phyloP scores from a whole-genome alignment of 2,888 invertebrate genomes.

The Hyles lineata region DNA sequence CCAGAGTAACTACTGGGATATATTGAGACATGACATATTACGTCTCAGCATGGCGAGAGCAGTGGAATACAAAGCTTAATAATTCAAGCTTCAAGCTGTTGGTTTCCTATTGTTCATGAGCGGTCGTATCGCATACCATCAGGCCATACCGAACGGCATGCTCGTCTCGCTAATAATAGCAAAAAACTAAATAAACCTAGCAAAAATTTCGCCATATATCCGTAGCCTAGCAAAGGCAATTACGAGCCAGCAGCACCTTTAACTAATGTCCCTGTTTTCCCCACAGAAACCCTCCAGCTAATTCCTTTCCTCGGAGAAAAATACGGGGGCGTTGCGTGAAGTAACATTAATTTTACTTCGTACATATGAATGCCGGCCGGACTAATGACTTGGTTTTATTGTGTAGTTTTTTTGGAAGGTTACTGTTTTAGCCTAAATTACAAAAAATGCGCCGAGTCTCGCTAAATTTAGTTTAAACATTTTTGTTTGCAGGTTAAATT shows the following conservation, averaged over 20 bases:
- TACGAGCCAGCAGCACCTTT: conserved; percentile 58
- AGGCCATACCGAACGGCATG: too few relatives aligned
- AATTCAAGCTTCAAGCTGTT: too few relatives aligned
- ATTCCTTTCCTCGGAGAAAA: conserved; percentile 28
- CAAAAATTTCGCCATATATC: conserved; percentile 42
- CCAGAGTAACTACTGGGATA: too few relatives aligned
- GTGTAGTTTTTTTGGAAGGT: not conserved
- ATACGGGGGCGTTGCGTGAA: conserved; percentile 19
- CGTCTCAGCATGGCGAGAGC: too few relatives aligned
- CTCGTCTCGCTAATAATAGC: too few relatives aligned
- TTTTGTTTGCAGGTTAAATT: too few relatives aligned
- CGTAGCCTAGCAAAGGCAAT: conserved; percentile 60
- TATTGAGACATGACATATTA: too few relatives aligned
- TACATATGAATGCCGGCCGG: conserved; percentile 1
- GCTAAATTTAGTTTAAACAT: not conserved
- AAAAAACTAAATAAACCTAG: not conserved
- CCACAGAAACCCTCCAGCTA: conserved; percentile 24
- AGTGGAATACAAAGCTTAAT: too few relatives aligned
- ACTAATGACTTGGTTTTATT: not conserved
- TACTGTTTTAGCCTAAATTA: not conserved
- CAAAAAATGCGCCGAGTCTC: not conserved
- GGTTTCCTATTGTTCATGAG: too few relatives aligned
- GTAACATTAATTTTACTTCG: conserved; percentile 11
- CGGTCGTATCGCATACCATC: too few relatives aligned
- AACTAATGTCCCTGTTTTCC: conserved; percentile 69